Conservation (phyloP, 2,888 invertebrate genomes). For the Poecilus cupreus region DNA sequence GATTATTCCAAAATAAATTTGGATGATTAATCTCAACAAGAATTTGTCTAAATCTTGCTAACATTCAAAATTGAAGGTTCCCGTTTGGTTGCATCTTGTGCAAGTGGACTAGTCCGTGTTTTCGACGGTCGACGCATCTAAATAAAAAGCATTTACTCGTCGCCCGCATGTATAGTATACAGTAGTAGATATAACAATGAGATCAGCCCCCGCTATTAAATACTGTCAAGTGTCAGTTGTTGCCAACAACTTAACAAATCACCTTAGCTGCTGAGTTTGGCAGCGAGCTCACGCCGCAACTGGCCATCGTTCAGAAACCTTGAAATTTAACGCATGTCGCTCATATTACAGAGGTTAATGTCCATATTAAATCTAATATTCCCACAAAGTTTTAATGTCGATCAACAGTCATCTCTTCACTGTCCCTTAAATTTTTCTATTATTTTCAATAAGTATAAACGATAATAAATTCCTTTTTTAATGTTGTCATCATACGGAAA, state of each 20-base stretch:
- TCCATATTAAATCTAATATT: conserved; percentile 55
- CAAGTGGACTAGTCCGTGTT: conserved; percentile 9
- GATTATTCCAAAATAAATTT: too few relatives aligned
- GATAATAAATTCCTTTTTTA: too few relatives aligned
- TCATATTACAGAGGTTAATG: conserved; percentile 59
- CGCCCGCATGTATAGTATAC: neutral
- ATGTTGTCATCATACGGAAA: too few relatives aligned
- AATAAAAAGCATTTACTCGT: conserved; percentile 7
- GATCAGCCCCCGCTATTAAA: conserved; percentile 59
- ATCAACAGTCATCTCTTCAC: neutral
- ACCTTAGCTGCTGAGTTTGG: conserved; percentile 55
- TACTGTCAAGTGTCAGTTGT: conserved; percentile 55
- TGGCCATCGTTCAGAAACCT: conserved; percentile 51
- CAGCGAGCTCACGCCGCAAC: conserved; percentile 39
- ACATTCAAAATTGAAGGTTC: too few relatives aligned
- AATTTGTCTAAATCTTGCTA: too few relatives aligned
- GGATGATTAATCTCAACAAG: too few relatives aligned
- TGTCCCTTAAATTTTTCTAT: neutral
- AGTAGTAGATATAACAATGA: conserved; percentile 52
- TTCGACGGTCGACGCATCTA: conserved; percentile 25
- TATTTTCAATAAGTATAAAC: too few relatives aligned
- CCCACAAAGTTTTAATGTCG: conserved; percentile 30
- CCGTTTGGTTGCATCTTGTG: neutral
- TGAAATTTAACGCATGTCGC: conserved; percentile 52
- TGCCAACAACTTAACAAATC: conserved; percentile 58